A percentile compares a stretch with the other conserved stretches of the same genome.
These are phyloP conservation scores for Pseudeuparius sepicola DNA, from an alignment of 2,888 invertebrate genomes.

Conservation along the genomic window DNA sequence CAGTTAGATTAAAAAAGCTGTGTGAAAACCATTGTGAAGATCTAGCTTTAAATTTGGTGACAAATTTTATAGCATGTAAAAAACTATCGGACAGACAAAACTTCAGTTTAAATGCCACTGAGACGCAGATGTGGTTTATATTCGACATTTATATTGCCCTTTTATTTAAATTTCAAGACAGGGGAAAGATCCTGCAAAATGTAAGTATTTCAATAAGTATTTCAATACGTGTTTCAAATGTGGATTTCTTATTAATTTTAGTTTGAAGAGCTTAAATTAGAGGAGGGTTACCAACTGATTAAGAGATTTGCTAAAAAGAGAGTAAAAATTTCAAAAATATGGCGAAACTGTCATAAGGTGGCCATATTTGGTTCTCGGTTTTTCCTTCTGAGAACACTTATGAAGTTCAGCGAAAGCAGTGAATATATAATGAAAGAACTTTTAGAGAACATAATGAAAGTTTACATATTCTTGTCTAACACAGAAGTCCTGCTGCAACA, in stretches of 20 bases:
- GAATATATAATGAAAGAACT: conserved; percentile 29
- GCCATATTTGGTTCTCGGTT: conserved; percentile 47
- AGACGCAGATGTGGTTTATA: conserved; percentile 46
- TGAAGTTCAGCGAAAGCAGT: conserved; percentile 40
- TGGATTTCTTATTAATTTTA: conserved; percentile 33
- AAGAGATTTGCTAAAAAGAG: conserved; percentile 41
- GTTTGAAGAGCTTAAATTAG: conserved; percentile 45
- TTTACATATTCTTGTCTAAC: conserved; percentile 36
- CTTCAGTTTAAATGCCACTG: conserved; percentile 35
- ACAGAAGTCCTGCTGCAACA: conserved; percentile 29
- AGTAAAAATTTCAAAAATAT: conserved; percentile 44
- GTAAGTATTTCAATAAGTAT: conserved; percentile 16
- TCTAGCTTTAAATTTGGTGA: conserved; percentile 48
- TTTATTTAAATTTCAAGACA: conserved; percentile 46
- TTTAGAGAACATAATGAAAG: conserved; percentile 34
- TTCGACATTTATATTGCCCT: conserved; percentile 51
- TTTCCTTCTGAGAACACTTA: conserved; percentile 46
- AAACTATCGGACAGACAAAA: conserved; percentile 32
- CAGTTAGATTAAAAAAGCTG: conserved; percentile 49
- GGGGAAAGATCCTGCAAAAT: conserved; percentile 39
- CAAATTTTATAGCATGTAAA: conserved; percentile 39
- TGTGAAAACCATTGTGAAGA: conserved; percentile 53
- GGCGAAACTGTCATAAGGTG: conserved; percentile 46
- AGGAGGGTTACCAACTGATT: conserved; percentile 46
- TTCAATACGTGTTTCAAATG: conserved; percentile 6